phyloP scores from a whole-genome alignment of 2,888 invertebrate genomes.

The Physocephala rufipes region DNA sequence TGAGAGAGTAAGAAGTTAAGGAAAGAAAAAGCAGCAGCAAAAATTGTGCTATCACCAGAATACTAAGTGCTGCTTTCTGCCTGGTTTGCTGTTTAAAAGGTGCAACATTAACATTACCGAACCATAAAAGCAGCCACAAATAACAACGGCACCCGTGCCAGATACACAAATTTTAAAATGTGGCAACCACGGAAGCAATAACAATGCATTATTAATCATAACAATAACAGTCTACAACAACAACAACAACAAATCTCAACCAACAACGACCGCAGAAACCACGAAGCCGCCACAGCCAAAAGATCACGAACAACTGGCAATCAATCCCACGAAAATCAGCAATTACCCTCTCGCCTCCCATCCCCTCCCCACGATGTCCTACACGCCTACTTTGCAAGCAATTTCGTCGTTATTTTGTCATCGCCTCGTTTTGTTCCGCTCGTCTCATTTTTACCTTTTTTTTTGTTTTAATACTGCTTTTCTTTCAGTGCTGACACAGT shows the following conservation, averaged over 20 bases:
- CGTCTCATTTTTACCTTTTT: too few relatives aligned
- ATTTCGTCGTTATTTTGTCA: too few relatives aligned
- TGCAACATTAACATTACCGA: conserved; percentile 2
- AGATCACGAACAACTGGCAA: neutral
- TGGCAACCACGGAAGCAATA: neutral
- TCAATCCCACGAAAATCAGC: neutral
- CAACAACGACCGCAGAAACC: conserved; percentile 19
- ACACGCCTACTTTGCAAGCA: too few relatives aligned
- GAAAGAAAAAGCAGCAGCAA: too few relatives aligned
- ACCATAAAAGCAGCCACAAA: neutral
- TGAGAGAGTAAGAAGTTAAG: too few relatives aligned
- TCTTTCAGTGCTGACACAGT: too few relatives aligned
- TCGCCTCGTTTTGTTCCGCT: too few relatives aligned
- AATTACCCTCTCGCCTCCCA: conserved; percentile 20
- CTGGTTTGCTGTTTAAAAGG: conserved; percentile 12
- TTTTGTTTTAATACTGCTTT: too few relatives aligned
- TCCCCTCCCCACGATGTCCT: too few relatives aligned
- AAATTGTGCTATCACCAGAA: neutral
- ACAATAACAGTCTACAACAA: neutral
- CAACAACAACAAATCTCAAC: conserved; percentile 13
- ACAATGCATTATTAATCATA: neutral
- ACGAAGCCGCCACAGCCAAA: conserved; percentile 1
- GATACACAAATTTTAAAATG: neutral
- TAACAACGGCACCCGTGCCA: neutral
- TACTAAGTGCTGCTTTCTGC: conserved; percentile 42